Evolutionary conservation across 1,140 invertebrate species (phyloP).

Genomic region (Ceratina calcarata): DNA sequence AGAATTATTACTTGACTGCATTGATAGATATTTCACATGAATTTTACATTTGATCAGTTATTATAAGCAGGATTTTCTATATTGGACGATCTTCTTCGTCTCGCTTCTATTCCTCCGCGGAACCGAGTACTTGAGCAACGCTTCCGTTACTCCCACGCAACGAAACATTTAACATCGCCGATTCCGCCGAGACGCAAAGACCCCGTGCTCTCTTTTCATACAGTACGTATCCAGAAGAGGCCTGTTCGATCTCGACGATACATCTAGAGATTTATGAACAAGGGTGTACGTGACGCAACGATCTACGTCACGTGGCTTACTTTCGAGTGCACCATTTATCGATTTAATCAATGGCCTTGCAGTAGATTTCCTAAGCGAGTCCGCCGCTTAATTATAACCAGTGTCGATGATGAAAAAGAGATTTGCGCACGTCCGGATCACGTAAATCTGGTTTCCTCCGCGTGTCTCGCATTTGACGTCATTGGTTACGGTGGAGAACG

Average conservation of each 20-base stretch:
- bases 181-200: not conserved
- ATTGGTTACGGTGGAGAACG: not conserved
- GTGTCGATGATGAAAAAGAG: slow-evolving; percentile 22
- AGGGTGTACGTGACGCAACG: slow-evolving; percentile 7
- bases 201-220: not conserved
- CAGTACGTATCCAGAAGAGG: not conserved
- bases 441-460: slow-evolving; percentile 34
- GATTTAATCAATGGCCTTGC: slow-evolving; percentile 38
- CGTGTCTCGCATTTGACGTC: slow-evolving; percentile 35
- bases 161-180: slow-evolving; percentile 5
- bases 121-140: slow-evolving; percentile 26
- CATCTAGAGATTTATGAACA: not conserved
- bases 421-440: slow-evolving; percentile 34
- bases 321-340: slow-evolving; percentile 22
- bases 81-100: not conserved
- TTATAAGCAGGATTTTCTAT: no score
- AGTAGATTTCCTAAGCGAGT: slow-evolving; percentile 35
- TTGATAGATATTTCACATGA: no score
- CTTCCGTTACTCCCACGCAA: slow-evolving; percentile 48
- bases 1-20: no score
- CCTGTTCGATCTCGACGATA: not conserved
- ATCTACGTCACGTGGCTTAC: slow-evolving; percentile 19
- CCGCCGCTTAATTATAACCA: slow-evolving; percentile 26
- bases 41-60: no score
- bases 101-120: slow-evolving; percentile 12